A percentile compares a stretch with the other conserved stretches of the same genome.
These are phyloP conservation scores for Saxidomus purpurata DNA, from an alignment of 1,140 invertebrate genomes.

Conservation along the genomic window DNA sequence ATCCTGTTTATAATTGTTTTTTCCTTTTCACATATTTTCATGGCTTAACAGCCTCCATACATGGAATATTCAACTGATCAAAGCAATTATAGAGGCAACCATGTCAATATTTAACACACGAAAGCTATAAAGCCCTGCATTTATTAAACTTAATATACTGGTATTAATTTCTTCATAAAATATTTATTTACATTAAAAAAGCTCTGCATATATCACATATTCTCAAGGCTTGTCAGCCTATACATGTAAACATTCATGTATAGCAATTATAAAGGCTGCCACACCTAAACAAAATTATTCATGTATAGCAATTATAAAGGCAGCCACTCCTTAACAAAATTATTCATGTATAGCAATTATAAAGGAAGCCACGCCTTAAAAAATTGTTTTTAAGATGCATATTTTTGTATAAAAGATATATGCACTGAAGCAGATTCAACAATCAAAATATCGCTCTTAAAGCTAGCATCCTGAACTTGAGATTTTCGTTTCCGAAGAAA, in stretches of 20 bases:
- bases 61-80: too few species aligned
- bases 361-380: neutral
- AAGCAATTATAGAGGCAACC: conserved; percentile 9
- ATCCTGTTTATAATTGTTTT: neutral
- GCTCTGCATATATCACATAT: neutral
- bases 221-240: neutral
- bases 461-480: conserved; percentile 44
- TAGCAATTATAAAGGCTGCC: too few species aligned
- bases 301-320: too few species aligned
- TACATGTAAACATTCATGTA: too few species aligned
- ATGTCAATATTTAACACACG: neutral
- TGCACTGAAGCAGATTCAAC: neutral
- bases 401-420: neutral
- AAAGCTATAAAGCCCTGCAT: too few species aligned
- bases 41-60: neutral
- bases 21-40: neutral
- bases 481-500: conserved; percentile 30
- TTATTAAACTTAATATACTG: too few species aligned
- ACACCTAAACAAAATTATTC: neutral
- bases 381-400: too few species aligned
- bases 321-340: too few species aligned
- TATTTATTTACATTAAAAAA: neutral
- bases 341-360: neutral
- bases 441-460: neutral
- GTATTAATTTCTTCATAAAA: neutral